A percentile compares a stretch with the other conserved stretches of the same genome.
These are phyloP conservation scores for Ormia ochracea DNA, from an alignment of 2,888 invertebrate genomes.

Conservation along the genomic window DNA sequence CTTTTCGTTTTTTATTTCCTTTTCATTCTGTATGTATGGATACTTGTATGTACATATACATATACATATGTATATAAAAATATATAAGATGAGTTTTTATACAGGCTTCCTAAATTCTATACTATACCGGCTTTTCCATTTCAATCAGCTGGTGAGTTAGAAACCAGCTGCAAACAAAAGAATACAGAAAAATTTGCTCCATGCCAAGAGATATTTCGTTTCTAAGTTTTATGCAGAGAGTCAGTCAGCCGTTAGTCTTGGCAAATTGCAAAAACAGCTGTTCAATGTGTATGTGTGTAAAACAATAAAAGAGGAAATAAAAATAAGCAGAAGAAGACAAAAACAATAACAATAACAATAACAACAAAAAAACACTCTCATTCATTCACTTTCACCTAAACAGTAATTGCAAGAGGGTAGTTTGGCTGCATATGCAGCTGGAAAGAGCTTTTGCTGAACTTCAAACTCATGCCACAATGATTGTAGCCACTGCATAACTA, in stretches of 20 bases:
- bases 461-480: slow-evolving; percentile 24
- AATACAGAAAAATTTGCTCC: not conserved
- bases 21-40: too few species aligned
- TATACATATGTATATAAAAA: not conserved
- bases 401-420: slow-evolving; percentile 6
- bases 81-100: not conserved
- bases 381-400: slow-evolving; percentile 53
- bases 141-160: slow-evolving; percentile 33
- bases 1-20: too few species aligned
- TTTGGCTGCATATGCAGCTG: slow-evolving; percentile 3
- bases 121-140: slow-evolving; percentile 41
- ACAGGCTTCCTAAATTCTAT: not conserved
- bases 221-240: not conserved
- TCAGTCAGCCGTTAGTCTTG: not conserved
- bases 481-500: slow-evolving; percentile 56
- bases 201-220: not conserved
- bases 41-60: not conserved
- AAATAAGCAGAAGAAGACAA: not conserved
- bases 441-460: slow-evolving; percentile 12
- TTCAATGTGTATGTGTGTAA: too few species aligned
- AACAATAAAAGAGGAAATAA: too few species aligned
- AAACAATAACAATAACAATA: not conserved
- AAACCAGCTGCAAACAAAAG: slow-evolving; percentile 21
- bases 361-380: slow-evolving; percentile 7
- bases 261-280: slow-evolving; percentile 48